A percentile compares a stretch with the other conserved stretches of the same genome.
Evolutionary conservation across 1,140 invertebrate species (phyloP).

Genomic region (Chionoecetes opilio): DNA sequence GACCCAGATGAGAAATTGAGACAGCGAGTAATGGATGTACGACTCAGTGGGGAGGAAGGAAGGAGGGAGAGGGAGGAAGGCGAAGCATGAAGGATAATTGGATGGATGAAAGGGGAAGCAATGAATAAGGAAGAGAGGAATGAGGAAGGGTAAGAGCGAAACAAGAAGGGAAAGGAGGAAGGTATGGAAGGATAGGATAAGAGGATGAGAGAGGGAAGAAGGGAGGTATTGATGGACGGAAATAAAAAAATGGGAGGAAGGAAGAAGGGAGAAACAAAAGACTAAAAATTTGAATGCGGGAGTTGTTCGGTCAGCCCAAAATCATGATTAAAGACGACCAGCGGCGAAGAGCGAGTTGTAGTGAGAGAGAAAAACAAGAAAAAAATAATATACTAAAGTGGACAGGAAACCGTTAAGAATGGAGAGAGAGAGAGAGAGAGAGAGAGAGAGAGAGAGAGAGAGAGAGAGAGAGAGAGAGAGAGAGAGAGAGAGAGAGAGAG

Average conservation of each 20-base stretch:
- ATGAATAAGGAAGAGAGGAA: neutral
- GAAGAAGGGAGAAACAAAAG: neutral
- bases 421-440: neutral
- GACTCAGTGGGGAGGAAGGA: neutral
- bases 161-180: neutral
- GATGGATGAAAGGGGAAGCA: neutral
- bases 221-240: no score
- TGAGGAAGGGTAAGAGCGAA: neutral
- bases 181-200: neutral
- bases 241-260: neutral
- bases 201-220: neutral
- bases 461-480: constrained; percentile 18
- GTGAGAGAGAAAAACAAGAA: no score
- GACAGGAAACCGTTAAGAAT: neutral
- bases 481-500: constrained; percentile 6
- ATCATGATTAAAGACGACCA: no score
- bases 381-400: no score
- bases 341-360: no score
- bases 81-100: neutral
- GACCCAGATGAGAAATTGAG: neutral
- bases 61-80: neutral
- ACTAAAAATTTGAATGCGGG: neutral
- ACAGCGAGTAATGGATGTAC: neutral
- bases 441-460: neutral
- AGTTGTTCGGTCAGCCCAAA: no score